Conservation (phyloP, 2,113 vertebrate species). For the Caranx melampygus region DNA sequence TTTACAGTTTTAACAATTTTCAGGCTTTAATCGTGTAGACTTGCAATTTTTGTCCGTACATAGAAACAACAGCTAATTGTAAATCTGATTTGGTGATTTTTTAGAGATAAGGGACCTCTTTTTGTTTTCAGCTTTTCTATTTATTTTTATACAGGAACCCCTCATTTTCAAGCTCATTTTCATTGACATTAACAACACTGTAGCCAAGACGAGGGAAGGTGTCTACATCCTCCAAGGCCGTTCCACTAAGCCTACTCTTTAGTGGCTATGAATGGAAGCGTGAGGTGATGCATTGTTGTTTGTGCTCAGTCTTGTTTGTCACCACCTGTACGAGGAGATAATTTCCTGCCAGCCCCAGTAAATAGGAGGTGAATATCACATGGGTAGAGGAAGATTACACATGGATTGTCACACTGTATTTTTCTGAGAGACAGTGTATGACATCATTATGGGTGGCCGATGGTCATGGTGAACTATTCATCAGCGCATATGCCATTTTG, state of each 20-base stretch:
- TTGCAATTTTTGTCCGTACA: no score
- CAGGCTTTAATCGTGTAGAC: no score
- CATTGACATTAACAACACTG: not conserved
- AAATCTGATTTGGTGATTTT: no score
- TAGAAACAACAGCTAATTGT: no score
- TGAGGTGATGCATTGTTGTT: not conserved
- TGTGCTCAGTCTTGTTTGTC: not conserved
- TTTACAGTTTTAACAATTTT: no score
- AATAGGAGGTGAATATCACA: slow-evolving; percentile 2
- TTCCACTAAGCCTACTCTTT: not conserved
- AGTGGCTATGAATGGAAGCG: not conserved
- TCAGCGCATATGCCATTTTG: slow-evolving; percentile 21
- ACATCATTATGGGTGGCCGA: slow-evolving; percentile 7
- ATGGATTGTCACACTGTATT: not conserved
- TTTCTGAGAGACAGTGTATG: slow-evolving; percentile 24
- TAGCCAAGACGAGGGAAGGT: not conserved
- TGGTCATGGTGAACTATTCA: slow-evolving; percentile 29
- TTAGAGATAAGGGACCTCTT: no score
- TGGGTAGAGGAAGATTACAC: not conserved
- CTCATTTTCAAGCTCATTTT: not conserved
- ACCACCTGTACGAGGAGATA: not conserved
- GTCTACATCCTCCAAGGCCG: not conserved
- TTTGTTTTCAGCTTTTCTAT: no score
- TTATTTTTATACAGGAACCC: no score
- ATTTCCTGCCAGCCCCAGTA: slow-evolving; percentile 3